phyloP scores from a whole-genome alignment of 2,797 vertebrate species.

The Enteromius afrohamiltoni region DNA sequence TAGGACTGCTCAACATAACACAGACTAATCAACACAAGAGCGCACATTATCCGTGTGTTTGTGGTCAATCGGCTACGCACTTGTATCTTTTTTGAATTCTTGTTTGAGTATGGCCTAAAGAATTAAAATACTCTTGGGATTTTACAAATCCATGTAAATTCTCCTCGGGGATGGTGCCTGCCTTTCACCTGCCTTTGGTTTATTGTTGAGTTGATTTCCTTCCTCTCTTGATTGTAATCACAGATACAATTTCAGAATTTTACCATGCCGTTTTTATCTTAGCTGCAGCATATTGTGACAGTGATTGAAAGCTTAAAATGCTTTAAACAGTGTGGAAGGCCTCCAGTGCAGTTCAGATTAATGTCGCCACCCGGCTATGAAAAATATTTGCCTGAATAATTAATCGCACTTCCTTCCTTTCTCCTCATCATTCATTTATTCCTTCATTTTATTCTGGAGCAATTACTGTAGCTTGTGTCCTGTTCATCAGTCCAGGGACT shows the following conservation, averaged over 20 bases:
- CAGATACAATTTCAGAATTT: conserved; percentile 34
- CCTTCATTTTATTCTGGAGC: conserved; percentile 48
- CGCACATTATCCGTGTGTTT: neutral
- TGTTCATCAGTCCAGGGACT: conserved; percentile 40
- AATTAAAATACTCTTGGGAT: neutral
- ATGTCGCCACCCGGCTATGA: conserved; percentile 58
- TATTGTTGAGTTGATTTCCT: conserved; percentile 5
- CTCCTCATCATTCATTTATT: conserved; percentile 51
- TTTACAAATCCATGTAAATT: conserved; percentile 6
- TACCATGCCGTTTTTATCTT: conserved; percentile 47
- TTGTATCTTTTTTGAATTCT: neutral
- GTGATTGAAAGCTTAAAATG: conserved; percentile 58
- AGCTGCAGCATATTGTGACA: conserved; percentile 39
- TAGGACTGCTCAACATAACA: neutral
- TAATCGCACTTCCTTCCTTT: conserved; percentile 53
- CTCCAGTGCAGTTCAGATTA: conserved; percentile 54
- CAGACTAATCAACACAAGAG: neutral
- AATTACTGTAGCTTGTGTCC: conserved; percentile 41
- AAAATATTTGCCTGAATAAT: conserved; percentile 58
- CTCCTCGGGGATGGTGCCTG: neutral
- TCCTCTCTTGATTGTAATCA: conserved; percentile 52
- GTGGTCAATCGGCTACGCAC: neutral
- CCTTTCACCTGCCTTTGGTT: neutral
- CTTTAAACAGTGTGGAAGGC: conserved; percentile 52
- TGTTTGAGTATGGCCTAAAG: neutral